phyloP scores from a whole-genome alignment of 2,888 invertebrate species.

The Callosobruchus maculatus region DNA sequence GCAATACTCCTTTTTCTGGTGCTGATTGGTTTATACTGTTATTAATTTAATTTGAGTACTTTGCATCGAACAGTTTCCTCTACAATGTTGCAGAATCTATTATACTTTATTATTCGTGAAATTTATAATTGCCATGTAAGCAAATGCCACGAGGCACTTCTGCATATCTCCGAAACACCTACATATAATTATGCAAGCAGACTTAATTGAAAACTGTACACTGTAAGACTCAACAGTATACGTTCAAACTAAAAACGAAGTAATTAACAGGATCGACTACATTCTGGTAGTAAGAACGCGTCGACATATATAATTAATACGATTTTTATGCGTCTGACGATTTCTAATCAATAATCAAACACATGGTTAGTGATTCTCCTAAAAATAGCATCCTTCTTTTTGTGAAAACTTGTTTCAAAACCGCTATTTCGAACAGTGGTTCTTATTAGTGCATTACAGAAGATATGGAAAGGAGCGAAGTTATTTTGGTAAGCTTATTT shows the following conservation, averaged over 20 bases:
- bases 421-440: not conserved
- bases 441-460: not conserved
- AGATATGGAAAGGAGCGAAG: not conserved
- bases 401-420: not conserved
- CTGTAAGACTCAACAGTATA: not conserved
- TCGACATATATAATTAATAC: not conserved
- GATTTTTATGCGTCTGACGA: not conserved
- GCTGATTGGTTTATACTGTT: too few relatives aligned
- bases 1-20: too few relatives aligned
- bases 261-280: not conserved
- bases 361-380: not conserved
- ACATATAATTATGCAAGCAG: not conserved
- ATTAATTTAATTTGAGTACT: too few relatives aligned
- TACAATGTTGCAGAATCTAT: not conserved
- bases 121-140: not conserved
- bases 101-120: not conserved
- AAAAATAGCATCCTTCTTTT: not conserved
- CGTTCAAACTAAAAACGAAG: not conserved
- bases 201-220: not conserved
- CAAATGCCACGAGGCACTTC: not conserved
- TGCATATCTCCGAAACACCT: not conserved
- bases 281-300: not conserved
- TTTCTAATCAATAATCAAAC: not conserved
- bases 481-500: not conserved
- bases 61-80: too few relatives aligned